Evolutionary conservation across 2,797 vertebrate species (phyloP).

Genomic region (Mormyrops attenuatus): DNA sequence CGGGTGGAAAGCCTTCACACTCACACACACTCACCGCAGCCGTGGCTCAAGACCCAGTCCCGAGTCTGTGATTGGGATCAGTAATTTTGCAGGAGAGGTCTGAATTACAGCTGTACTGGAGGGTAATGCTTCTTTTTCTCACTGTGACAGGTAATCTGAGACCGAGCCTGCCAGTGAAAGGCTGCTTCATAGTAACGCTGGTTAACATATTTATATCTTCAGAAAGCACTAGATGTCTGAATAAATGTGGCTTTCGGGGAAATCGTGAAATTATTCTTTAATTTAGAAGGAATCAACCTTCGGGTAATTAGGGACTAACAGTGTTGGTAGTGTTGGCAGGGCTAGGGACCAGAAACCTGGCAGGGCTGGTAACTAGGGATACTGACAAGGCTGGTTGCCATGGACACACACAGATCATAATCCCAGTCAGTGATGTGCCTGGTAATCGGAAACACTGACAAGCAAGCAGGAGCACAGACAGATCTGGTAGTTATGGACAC

Average conservation of each 20-base stretch:
- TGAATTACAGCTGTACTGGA: neutral
- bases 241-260: neutral
- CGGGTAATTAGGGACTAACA: neutral
- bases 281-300: neutral
- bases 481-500: neutral
- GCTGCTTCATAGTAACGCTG: neutral
- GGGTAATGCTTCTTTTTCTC: neutral
- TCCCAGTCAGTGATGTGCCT: neutral
- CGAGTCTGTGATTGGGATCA: neutral
- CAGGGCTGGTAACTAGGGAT: conserved; percentile 9
- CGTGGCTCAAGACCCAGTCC: neutral
- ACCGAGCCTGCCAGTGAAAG: neutral
- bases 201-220: neutral
- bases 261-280: neutral
- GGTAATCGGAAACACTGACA: neutral
- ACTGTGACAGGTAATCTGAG: neutral
- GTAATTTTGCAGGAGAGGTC: neutral
- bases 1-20: neutral
- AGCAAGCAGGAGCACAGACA: neutral
- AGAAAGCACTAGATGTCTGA: neutral
- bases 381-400: conserved; percentile 8
- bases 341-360: neutral
- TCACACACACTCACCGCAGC: neutral
- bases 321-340: neutral
- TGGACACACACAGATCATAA: conserved; percentile 13